Evolutionary conservation across 2,888 invertebrate species (phyloP).

Genomic region (Patella ulyssiponensis): DNA sequence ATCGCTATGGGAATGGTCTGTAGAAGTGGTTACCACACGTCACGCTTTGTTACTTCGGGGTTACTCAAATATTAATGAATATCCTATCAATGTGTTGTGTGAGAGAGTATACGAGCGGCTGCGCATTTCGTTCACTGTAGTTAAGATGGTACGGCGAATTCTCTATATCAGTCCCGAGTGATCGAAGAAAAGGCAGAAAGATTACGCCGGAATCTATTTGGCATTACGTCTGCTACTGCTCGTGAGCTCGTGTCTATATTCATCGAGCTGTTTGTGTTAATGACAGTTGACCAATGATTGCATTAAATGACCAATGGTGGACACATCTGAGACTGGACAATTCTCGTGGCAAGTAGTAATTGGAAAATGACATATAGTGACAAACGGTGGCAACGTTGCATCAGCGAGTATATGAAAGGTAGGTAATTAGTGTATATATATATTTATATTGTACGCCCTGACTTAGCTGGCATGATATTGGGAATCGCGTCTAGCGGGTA

Average conservation of each 20-base stretch:
- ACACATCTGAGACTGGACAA: conserved; percentile 4
- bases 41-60: not conserved
- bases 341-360: not conserved
- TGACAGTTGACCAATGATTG: conserved; percentile 11
- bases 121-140: conserved; percentile 7
- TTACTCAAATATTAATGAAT: conserved; percentile 9
- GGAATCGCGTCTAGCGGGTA: not conserved
- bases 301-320: conserved; percentile 8
- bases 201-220: conserved; percentile 10
- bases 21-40: not conserved
- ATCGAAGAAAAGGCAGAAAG: conserved; percentile 13
- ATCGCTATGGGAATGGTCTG: too few species aligned
- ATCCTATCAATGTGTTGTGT: not conserved
- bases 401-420: conserved; percentile 7
- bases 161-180: not conserved
- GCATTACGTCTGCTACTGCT: conserved; percentile 10
- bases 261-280: not conserved
- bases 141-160: conserved; percentile 9
- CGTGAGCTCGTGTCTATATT: conserved; percentile 9
- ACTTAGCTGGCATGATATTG: not conserved
- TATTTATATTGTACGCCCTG: not conserved
- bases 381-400: not conserved
- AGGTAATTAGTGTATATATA: not conserved
- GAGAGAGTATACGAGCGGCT: not conserved
- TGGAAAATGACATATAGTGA: conserved; percentile 12